These are phyloP conservation scores for Brachypteracias leptosomus DNA, from an alignment of 2,113 vertebrate species.

Conservation along the genomic window DNA sequence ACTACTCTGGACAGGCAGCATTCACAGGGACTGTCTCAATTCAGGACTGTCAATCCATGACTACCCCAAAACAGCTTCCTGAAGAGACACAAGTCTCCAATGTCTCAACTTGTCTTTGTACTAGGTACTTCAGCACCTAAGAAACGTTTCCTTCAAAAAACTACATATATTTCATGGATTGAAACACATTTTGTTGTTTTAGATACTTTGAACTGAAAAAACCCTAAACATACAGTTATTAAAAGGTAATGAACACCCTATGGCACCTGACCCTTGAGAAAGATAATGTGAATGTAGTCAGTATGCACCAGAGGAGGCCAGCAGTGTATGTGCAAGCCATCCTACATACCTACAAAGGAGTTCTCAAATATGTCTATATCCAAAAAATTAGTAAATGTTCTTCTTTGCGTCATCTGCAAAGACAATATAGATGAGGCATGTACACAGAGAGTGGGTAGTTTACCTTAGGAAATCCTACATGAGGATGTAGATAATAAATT, in stretches of 20 bases:
- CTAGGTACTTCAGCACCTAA: background rate
- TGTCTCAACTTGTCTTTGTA: fast-evolving
- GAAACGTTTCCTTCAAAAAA: background rate
- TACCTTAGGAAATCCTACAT: background rate
- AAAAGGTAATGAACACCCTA: background rate
- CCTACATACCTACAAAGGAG: background rate
- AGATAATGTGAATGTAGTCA: fast-evolving
- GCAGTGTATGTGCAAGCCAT: background rate
- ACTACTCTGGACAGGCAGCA: background rate
- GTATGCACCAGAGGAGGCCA: background rate
- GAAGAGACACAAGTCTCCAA: background rate
- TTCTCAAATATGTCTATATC: background rate
- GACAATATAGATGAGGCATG: background rate
- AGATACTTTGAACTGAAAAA: background rate
- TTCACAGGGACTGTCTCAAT: fast-evolving
- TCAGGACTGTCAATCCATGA: background rate
- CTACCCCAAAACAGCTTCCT: background rate
- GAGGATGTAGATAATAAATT: background rate
- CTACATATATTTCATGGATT: background rate
- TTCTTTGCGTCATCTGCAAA: background rate
- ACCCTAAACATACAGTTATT: background rate
- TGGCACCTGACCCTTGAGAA: background rate
- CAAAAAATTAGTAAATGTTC: background rate
- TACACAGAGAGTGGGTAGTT: background rate
- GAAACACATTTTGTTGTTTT: background rate